These are phyloP conservation scores for Drosophila gaucha DNA, from an alignment of 2,888 invertebrate genomes.

Conservation along the genomic window DNA sequence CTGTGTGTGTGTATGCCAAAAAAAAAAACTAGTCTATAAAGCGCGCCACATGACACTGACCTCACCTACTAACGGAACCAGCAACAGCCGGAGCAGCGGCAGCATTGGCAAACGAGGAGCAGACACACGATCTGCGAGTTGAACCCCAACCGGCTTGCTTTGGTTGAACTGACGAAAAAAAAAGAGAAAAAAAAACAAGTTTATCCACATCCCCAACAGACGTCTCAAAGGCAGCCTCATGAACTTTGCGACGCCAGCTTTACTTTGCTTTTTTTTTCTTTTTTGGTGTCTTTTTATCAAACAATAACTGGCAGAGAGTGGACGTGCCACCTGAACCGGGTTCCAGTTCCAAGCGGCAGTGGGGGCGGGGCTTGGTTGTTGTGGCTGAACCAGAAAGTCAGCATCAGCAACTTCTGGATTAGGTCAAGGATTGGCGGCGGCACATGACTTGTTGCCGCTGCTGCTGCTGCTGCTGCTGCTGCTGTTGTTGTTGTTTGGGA, in stretches of 20 bases:
- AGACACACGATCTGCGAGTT: slow-evolving; percentile 41
- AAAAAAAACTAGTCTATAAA: slow-evolving; percentile 70
- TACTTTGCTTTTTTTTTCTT: slow-evolving; percentile 4
- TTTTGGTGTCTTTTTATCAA: slow-evolving; percentile 60
- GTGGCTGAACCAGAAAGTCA: slow-evolving; percentile 74
- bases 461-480: slow-evolving; percentile 60
- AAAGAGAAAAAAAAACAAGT: slow-evolving; percentile 56
- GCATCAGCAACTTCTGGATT: slow-evolving; percentile 78
- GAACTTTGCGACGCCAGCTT: slow-evolving; percentile 48
- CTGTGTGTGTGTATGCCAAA: slow-evolving; percentile 47
- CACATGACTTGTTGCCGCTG: slow-evolving; percentile 40
- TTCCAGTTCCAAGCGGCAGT: slow-evolving; percentile 28
- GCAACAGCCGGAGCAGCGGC: slow-evolving; percentile 16
- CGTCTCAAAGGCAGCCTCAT: slow-evolving; percentile 33
- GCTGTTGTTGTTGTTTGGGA: slow-evolving; percentile 61
- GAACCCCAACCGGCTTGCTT: slow-evolving; percentile 39
- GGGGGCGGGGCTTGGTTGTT: slow-evolving; percentile 16
- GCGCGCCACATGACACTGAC: slow-evolving; percentile 81
- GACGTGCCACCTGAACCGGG: slow-evolving; percentile 70
- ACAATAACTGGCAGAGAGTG: slow-evolving; percentile 60
- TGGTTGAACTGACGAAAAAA: slow-evolving; percentile 59
- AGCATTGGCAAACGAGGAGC: slow-evolving; percentile 17
- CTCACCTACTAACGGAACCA: slow-evolving; percentile 82
- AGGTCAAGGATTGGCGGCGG: slow-evolving; percentile 81
- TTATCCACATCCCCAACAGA: slow-evolving; percentile 75